Conservation (phyloP, 1,140 invertebrate species). For the Whitmania pigra region DNA sequence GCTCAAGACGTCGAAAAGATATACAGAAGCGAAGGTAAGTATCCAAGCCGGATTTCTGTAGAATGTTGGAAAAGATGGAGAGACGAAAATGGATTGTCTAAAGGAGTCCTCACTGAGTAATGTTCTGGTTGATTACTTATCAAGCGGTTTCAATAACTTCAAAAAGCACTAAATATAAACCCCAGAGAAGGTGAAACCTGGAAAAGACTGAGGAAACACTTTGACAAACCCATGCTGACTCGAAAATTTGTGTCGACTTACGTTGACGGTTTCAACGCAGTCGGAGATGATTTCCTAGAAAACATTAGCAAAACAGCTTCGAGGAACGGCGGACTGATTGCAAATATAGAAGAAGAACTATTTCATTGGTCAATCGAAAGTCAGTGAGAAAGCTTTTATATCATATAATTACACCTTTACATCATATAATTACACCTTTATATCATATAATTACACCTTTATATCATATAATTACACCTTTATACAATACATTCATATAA, state of each 20-base stretch:
- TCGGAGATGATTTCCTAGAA: conserved; percentile 10
- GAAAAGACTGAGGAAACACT: neutral
- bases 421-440: too few relatives aligned
- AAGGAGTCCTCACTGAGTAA: conserved; percentile 15
- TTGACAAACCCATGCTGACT: conserved; percentile 15
- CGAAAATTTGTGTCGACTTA: neutral
- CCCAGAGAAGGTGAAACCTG: neutral
- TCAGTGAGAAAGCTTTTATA: neutral
- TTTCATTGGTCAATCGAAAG: conserved; percentile 17
- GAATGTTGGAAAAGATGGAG: conserved; percentile 12
- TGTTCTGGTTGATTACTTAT: neutral
- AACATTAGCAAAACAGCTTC: neutral
- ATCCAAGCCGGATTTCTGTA: conserved; percentile 2
- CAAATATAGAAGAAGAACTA: conserved; percentile 11
- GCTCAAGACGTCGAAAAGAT: conserved; percentile 2
- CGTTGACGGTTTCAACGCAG: conserved; percentile 13
- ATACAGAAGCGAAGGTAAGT: conserved; percentile 10
- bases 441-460: too few relatives aligned
- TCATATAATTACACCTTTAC: too few relatives aligned
- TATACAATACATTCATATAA: too few relatives aligned
- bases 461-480: too few relatives aligned
- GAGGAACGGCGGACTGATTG: conserved; percentile 5
- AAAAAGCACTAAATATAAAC: neutral
- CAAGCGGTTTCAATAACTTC: neutral
- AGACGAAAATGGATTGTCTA: neutral